Percentiles rank a stretch among this genome's conserved stretches.
phyloP scores from a whole-genome alignment of 1,140 invertebrate species.

The Pseudomyrmex gracilis region DNA sequence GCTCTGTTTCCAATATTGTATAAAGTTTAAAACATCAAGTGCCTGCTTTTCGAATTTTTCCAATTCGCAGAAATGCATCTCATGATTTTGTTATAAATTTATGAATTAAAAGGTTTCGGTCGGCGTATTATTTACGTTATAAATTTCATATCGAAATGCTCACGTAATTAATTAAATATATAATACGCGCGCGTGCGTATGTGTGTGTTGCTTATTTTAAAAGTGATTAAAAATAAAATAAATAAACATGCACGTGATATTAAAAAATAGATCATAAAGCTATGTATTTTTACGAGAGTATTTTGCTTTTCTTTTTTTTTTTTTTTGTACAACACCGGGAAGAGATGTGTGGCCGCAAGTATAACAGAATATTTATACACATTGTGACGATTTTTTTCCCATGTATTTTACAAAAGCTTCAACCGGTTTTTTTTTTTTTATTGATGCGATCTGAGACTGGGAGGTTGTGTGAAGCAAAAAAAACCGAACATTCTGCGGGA shows the following conservation, averaged over 20 bases:
- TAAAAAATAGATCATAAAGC: constrained; percentile 43
- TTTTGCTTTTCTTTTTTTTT: constrained; percentile 67
- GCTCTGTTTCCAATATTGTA: background rate
- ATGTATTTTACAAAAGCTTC: constrained; percentile 42
- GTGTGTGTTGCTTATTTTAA: background rate
- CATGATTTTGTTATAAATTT: too few relatives aligned
- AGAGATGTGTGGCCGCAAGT: constrained; percentile 40
- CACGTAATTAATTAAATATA: constrained; percentile 4
- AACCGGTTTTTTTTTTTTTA: constrained; percentile 20
- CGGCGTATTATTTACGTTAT: constrained; percentile 3
- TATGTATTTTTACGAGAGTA: constrained; percentile 46
- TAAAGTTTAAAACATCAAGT: background rate
- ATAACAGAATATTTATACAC: constrained; percentile 54
- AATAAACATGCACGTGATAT: constrained; percentile 28
- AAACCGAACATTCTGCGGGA: constrained; percentile 71
- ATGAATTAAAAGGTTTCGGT: background rate
- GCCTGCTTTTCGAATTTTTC: background rate
- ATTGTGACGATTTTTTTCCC: constrained; percentile 25
- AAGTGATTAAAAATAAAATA: constrained; percentile 38
- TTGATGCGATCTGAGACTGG: constrained; percentile 47
- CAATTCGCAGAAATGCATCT: background rate
- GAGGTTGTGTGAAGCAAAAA: constrained; percentile 61
- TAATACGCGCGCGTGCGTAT: background rate
- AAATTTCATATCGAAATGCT: background rate
- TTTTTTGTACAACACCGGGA: constrained; percentile 38